Percentiles rank a stretch among this genome's conserved stretches.
These are phyloP conservation scores for Drosophila nigritarsus DNA, from an alignment of 2,888 invertebrate species.

Conservation along the genomic window DNA sequence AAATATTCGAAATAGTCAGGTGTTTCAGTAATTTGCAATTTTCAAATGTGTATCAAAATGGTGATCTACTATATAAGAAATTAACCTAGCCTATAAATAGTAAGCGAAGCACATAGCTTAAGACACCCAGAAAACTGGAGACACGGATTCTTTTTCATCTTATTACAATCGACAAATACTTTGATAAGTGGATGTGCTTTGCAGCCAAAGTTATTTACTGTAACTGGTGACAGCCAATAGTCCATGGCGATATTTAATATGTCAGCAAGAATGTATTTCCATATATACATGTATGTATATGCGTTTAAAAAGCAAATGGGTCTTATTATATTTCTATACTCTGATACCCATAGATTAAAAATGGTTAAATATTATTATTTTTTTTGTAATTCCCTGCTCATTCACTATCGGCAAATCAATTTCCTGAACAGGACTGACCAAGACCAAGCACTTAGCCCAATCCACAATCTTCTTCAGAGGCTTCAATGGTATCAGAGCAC, in stretches of 20 bases:
- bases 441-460: neutral
- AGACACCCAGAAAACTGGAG: neutral
- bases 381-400: neutral
- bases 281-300: constrained; percentile 1
- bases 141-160: too few relatives aligned
- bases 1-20: neutral
- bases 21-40: neutral
- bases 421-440: neutral
- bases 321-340: neutral
- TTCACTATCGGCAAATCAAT: neutral
- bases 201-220: constrained; percentile 16
- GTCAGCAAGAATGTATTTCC: neutral
- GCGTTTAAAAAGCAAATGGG: constrained; percentile 5
- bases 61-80: neutral
- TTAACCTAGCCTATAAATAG: neutral
- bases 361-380: neutral
- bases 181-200: constrained; percentile 1
- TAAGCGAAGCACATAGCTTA: neutral
- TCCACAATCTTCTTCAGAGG: neutral
- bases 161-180: constrained; percentile 6
- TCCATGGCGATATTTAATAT: neutral
- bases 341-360: neutral
- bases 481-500: neutral
- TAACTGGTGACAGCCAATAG: constrained; percentile 4
- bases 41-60: neutral